These are phyloP conservation scores for Astreopora myriophthalma DNA, from an alignment of 64 coral and sea anemone species.

Conservation along the genomic window DNA sequence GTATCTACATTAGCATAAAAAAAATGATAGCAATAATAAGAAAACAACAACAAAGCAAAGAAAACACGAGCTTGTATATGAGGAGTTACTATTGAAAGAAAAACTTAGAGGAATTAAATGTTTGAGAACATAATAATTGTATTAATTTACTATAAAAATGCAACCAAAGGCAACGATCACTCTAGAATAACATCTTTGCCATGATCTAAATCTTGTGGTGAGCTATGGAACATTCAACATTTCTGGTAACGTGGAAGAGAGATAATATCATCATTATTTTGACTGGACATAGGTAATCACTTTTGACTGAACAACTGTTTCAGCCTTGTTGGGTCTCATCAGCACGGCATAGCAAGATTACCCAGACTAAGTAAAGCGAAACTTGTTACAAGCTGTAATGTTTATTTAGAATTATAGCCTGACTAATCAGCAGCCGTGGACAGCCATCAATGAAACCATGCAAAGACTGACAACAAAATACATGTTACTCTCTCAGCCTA, in stretches of 20 bases:
- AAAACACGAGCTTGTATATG: no score
- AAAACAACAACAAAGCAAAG: background rate
- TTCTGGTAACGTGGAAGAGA: background rate
- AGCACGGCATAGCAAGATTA: slow-evolving; percentile 20
- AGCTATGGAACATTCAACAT: background rate
- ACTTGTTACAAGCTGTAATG: background rate
- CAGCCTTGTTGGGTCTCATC: slow-evolving; percentile 7
- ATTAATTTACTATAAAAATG: background rate
- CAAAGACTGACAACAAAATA: background rate
- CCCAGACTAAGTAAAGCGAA: background rate
- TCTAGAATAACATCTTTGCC: no score
- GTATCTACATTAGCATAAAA: slow-evolving; percentile 1
- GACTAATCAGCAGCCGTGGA: slow-evolving; percentile 7
- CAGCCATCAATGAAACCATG: background rate
- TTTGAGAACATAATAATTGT: background rate
- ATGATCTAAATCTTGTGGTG: no score
- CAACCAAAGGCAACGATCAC: background rate
- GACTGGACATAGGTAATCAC: background rate
- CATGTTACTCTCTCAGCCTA: background rate
- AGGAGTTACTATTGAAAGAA: no score
- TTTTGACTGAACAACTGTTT: background rate
- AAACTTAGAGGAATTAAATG: background rate
- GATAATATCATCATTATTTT: background rate
- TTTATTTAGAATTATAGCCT: background rate
- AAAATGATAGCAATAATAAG: no score